phyloP scores from a whole-genome alignment of 2,888 invertebrate species.

The Chaetoderma sp. region DNA sequence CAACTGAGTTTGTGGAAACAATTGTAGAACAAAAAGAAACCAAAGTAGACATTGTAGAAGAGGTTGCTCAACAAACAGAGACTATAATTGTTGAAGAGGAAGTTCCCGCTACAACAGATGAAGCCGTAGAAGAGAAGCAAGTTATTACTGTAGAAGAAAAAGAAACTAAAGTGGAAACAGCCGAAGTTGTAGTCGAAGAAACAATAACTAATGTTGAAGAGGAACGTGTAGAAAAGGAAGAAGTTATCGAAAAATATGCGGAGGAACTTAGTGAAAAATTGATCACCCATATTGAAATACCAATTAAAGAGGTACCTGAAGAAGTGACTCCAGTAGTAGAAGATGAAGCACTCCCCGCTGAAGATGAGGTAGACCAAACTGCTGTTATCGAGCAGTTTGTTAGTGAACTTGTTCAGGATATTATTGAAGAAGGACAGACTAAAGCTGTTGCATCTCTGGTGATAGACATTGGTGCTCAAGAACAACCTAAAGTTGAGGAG shows the following conservation, averaged over 20 bases:
- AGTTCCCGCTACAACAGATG: constrained; percentile 23
- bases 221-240: constrained; percentile 8
- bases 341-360: constrained; percentile 23
- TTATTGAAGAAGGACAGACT: constrained; percentile 23
- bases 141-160: no score
- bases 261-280: constrained; percentile 35
- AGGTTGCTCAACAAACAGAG: constrained; percentile 3
- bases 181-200: constrained; percentile 21
- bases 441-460: constrained; percentile 21
- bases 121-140: constrained; percentile 24
- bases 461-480: constrained; percentile 20
- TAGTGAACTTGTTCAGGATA: constrained; percentile 17
- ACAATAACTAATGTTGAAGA: constrained; percentile 24
- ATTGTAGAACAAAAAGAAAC: constrained; percentile 7
- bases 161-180: constrained; percentile 20
- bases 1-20: background rate
- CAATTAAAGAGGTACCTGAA: constrained; percentile 36
- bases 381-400: constrained; percentile 8
- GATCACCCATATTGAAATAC: constrained; percentile 35
- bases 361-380: constrained; percentile 14
- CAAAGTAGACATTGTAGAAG: constrained; percentile 21
- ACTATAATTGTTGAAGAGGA: background rate
- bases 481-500: constrained; percentile 11
- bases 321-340: constrained; percentile 27
- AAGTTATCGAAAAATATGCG: constrained; percentile 20